These are phyloP conservation scores for Andricus quercusramuli DNA, from an alignment of 2,888 invertebrate genomes.

Conservation along the genomic window DNA sequence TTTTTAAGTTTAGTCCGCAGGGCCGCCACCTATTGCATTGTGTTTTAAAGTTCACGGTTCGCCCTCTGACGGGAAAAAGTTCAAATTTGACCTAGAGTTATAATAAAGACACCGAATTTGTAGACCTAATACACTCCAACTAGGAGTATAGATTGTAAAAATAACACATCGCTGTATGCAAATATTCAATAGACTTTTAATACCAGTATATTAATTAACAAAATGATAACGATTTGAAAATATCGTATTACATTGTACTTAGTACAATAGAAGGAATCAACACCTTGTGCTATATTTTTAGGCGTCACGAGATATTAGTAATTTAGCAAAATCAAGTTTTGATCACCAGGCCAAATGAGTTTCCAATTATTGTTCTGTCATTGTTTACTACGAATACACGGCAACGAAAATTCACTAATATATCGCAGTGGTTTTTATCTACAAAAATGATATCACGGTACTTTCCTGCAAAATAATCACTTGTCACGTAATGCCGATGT, in stretches of 20 bases:
- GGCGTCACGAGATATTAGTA: background rate
- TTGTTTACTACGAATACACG: slow-evolving; percentile 10
- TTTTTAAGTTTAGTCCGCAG: too few species aligned
- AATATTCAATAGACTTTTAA: background rate
- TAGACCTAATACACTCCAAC: background rate
- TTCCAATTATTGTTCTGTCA: slow-evolving; percentile 19
- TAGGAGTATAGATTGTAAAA: background rate
- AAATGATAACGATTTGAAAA: background rate
- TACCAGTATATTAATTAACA: background rate
- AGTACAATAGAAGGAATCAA: slow-evolving; percentile 7
- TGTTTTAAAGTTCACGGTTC: too few species aligned
- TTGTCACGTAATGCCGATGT: background rate
- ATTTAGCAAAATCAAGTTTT: slow-evolving; percentile 10
- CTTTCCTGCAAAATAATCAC: background rate
- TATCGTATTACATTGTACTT: background rate
- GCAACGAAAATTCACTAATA: background rate
- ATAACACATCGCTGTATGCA: background rate
- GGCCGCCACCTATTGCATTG: too few species aligned
- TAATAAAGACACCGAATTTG: too few species aligned
- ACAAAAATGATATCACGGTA: slow-evolving; percentile 36
- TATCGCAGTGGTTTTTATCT: slow-evolving; percentile 24
- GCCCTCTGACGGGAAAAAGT: too few species aligned
- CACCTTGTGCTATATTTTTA: background rate
- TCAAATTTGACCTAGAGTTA: too few species aligned
- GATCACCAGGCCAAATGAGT: background rate